phyloP scores from a whole-genome alignment of 2,888 invertebrate species.

The Xylota segnis region DNA sequence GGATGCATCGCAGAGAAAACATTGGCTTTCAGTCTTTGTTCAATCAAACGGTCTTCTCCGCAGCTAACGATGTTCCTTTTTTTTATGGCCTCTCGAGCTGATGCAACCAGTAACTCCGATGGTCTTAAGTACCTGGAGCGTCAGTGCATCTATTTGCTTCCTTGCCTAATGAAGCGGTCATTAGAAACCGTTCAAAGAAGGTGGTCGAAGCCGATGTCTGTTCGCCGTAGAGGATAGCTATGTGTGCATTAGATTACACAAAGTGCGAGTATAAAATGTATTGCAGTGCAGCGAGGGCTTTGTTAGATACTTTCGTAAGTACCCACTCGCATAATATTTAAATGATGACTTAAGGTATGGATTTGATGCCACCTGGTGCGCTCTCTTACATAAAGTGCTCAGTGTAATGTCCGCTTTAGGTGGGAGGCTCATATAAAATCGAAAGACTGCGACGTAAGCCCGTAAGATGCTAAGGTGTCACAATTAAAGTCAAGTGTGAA shows the following conservation, averaged over 20 bases:
- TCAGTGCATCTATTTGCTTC: conserved; percentile 36
- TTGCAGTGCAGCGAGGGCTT: neutral
- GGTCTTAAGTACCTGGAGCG: conserved; percentile 13
- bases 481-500: conserved; percentile 28
- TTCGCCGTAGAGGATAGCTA: neutral
- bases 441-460: neutral
- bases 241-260: conserved; percentile 12
- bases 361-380: neutral
- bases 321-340: conserved; percentile 9
- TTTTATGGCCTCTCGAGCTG: conserved; percentile 4
- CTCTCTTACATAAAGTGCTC: neutral
- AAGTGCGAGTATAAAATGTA: conserved; percentile 10
- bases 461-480: conserved; percentile 28
- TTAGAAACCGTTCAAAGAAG: conserved; percentile 35
- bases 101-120: conserved; percentile 22
- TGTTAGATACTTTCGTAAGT: conserved; percentile 15
- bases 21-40: conserved; percentile 17
- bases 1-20: conserved; percentile 21
- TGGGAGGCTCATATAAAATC: neutral
- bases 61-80: neutral
- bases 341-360: neutral
- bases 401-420: neutral
- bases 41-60: conserved; percentile 3
- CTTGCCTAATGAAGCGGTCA: conserved; percentile 51
- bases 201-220: conserved; percentile 17